Base-by-base conservation (phyloP, 1,140 invertebrate species). In the Microplitis mediator region DNA sequence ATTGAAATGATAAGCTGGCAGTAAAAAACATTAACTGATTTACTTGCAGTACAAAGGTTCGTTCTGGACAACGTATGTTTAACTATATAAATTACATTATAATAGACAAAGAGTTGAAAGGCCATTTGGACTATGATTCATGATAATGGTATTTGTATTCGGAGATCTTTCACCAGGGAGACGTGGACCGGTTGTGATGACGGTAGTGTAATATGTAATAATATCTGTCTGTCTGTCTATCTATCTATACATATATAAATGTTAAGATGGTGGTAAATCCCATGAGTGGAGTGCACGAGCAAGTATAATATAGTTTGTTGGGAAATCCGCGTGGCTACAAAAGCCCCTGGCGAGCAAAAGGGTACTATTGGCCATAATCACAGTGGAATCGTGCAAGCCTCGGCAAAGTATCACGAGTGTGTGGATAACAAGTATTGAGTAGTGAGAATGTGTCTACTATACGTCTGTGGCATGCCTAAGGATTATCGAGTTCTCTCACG, bases 401-500 rank as follows among this genome's bases (percentile, higher is more conserved):
- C 56, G 11, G 39, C 5, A 45, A 45, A 23, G 64, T 68, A 68
- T 51, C 68, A 58, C 64, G 36, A 67, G 65, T 64, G 65, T 66
- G 35, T 50, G 39, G 39, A 45, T 45, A 45, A 45, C 23, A 45
- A 45, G 6, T 45, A 45, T 9, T 45, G 23, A 23, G 23, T 23
- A 23, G 39, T 45, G 11, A 45, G 39, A 11, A 45, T 45, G 39
- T 45, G 4, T 39, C 6, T 32, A 51, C 66, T 45, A 45, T 45
- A 11, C 11, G 39, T 45, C 6, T 45, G 11, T 6, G 3, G 39
- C 5, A 45, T 11, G 39, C 39, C 39, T 45, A 45, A 45, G 65
- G 70, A 75, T 75, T 75, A 72, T 75, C 70, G 69, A 75, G 69
- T 68, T 54, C 74, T 75, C 74, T 75, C 74, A 75, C 74, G 64